These are phyloP conservation scores for Ancistrus triradiatus DNA, from an alignment of 2,113 vertebrate species.

Conservation along the genomic window DNA sequence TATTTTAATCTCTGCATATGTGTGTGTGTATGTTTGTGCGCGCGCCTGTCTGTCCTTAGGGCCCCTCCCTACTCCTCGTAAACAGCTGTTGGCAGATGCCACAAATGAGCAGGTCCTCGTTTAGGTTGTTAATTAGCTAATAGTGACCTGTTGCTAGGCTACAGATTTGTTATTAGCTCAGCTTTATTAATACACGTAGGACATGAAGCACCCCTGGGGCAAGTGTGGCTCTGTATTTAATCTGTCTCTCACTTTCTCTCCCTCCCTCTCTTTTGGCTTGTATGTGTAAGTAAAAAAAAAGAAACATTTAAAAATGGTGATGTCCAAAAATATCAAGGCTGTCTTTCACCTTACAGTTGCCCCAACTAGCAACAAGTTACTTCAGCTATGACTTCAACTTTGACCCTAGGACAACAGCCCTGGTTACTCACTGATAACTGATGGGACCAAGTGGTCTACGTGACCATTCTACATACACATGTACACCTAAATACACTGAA, in stretches of 20 bases:
- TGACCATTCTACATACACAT: too few relatives aligned
- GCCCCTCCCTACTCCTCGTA: background rate
- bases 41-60: background rate
- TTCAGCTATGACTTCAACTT: too few relatives aligned
- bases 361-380: too few relatives aligned
- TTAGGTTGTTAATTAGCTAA: slow-evolving; percentile 52
- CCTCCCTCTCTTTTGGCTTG: background rate
- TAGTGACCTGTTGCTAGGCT: slow-evolving; percentile 44
- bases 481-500: too few relatives aligned
- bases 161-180: slow-evolving; percentile 43
- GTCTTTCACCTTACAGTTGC: too few relatives aligned
- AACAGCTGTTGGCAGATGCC: slow-evolving; percentile 42
- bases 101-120: slow-evolving; percentile 40
- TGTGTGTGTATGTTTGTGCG: background rate
- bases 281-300: too few relatives aligned
- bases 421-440: too few relatives aligned
- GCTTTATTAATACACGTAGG: slow-evolving; percentile 36
- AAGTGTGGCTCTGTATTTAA: slow-evolving; percentile 54
- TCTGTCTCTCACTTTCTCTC: background rate
- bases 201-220: slow-evolving; percentile 43
- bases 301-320: too few relatives aligned
- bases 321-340: too few relatives aligned
- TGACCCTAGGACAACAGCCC: too few relatives aligned
- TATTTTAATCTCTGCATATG: slow-evolving; percentile 29
- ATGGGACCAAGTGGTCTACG: too few relatives aligned